Conservation (phyloP, 2,797 vertebrate genomes). For the Silurus lanzhouensis region DNA sequence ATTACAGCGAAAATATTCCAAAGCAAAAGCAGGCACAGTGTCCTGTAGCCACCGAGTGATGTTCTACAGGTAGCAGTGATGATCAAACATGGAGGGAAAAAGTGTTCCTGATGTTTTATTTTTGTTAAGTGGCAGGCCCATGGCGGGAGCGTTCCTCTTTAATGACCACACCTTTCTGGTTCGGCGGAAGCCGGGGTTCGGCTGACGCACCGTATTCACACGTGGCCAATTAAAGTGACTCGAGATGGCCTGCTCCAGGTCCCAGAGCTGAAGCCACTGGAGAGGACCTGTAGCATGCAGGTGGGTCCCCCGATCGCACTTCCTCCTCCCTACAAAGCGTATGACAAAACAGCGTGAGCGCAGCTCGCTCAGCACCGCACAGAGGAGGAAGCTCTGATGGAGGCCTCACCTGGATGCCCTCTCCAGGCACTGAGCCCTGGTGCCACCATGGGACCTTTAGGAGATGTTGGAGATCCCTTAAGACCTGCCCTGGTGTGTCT, state of each 20-base stretch:
- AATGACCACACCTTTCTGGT: conserved; percentile 39
- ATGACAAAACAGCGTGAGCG: conserved; percentile 48
- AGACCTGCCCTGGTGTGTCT: conserved; percentile 18
- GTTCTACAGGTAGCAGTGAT: conserved; percentile 52
- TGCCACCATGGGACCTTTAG: conserved; percentile 50
- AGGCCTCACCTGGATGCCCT: conserved; percentile 38
- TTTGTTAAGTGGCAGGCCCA: conserved; percentile 27
- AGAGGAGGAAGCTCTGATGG: conserved; percentile 17
- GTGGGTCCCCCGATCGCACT: conserved; percentile 34
- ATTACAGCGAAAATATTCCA: conserved; percentile 33
- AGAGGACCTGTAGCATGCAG: conserved; percentile 43
- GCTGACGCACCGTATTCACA: conserved; percentile 55
- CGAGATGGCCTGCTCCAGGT: conserved; percentile 44
- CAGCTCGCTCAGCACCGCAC: background rate
- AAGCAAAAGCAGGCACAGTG: conserved; percentile 5
- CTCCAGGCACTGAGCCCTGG: conserved; percentile 32
- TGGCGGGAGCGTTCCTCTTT: conserved; percentile 27
- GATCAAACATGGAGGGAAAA: conserved; percentile 44
- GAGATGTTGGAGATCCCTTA: conserved; percentile 24
- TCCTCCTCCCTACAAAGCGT: conserved; percentile 30
- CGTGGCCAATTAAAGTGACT: conserved; percentile 65
- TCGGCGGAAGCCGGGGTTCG: conserved; percentile 24
- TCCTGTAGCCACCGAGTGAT: conserved; percentile 38
- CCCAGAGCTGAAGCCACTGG: conserved; percentile 44
- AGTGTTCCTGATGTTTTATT: conserved; percentile 41